A percentile compares a stretch with the other conserved stretches of the same genome.
Evolutionary conservation across 1,140 invertebrate genomes (phyloP).

Genomic region (Stegodyphus dumicola): DNA sequence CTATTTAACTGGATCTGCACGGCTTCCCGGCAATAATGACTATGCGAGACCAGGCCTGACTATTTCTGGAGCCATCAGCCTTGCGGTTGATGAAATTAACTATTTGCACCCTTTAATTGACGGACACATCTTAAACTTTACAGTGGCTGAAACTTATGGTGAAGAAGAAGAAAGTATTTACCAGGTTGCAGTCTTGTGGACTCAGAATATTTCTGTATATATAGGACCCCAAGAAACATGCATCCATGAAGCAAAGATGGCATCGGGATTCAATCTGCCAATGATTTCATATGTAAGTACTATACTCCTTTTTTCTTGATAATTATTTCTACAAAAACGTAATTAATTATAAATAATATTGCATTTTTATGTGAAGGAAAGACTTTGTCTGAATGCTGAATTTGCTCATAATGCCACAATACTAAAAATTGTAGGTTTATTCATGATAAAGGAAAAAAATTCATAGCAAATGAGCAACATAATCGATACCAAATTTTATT

Average conservation of each 20-base stretch:
- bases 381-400: no score
- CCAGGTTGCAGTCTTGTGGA: constrained; percentile 87
- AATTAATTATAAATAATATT: no score
- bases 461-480: no score
- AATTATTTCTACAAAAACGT: not conserved
- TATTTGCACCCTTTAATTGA: constrained; percentile 66
- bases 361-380: no score
- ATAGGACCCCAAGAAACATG: constrained; percentile 97
- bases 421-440: no score
- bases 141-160: constrained; percentile 91
- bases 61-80: constrained; percentile 85
- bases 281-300: constrained; percentile 77
- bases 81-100: constrained; percentile 74
- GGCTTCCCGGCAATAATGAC: constrained; percentile 78
- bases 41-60: constrained; percentile 80
- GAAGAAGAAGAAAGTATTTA: constrained; percentile 86
- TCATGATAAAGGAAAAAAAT: no score
- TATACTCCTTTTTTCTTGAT: not conserved
- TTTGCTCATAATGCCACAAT: no score
- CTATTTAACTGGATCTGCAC: constrained; percentile 76
- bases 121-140: constrained; percentile 76
- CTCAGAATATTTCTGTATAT: constrained; percentile 85
- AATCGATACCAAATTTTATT: no score
- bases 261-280: constrained; percentile 91
- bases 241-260: constrained; percentile 92